phyloP scores from a whole-genome alignment of 2,113 vertebrate genomes.

The Phyllostomus hastatus region DNA sequence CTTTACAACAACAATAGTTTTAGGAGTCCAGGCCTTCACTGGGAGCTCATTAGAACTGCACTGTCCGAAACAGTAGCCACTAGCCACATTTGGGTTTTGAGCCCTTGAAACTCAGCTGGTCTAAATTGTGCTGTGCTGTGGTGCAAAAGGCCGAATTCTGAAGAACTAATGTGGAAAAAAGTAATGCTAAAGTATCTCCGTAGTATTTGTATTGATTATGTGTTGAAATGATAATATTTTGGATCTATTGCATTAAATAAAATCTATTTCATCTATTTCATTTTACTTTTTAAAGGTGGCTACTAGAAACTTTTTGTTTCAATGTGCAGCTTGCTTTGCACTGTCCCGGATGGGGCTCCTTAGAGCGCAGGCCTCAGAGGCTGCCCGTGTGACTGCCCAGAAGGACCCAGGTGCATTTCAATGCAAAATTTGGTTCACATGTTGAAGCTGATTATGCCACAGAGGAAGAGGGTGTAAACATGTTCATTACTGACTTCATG shows the following conservation, averaged over 20 bases:
- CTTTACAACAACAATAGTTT: neutral
- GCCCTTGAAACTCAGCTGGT: neutral
- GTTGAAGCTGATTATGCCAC: neutral
- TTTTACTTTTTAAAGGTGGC: neutral
- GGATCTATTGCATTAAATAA: neutral
- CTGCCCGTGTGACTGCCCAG: neutral
- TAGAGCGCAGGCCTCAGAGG: neutral
- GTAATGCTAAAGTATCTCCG: neutral
- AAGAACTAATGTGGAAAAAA: neutral
- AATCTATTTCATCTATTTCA: neutral
- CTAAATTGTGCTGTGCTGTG: neutral
- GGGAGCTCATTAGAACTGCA: neutral
- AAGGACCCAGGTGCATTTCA: neutral
- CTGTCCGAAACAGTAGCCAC: rapidly evolving
- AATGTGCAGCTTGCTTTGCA: neutral
- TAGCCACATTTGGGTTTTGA: neutral
- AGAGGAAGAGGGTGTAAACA: neutral
- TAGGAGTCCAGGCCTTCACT: neutral
- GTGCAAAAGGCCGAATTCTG: neutral
- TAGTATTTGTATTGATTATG: neutral
- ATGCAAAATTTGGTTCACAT: neutral
- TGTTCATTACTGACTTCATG: neutral
- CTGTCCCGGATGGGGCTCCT: neutral
- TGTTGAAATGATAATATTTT: neutral
- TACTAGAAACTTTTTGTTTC: neutral